Evolutionary conservation across 2,888 invertebrate genomes (phyloP).

Genomic region (Drosophila acutilabella): DNA sequence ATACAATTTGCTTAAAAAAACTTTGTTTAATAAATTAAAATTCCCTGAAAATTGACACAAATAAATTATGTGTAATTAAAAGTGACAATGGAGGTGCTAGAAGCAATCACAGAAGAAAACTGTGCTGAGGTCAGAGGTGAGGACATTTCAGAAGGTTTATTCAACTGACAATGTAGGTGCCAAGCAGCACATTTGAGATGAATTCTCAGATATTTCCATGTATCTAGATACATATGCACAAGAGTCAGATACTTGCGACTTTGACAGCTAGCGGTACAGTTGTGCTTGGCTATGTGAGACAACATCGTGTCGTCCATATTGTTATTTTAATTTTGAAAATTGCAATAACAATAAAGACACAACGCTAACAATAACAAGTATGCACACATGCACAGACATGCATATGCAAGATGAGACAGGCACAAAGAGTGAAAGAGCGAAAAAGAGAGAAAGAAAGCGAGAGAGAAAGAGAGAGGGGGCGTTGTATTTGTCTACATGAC

Average conservation of each 20-base stretch:
- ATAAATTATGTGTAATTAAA: too few species aligned
- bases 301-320: slow-evolving; percentile 57
- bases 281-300: slow-evolving; percentile 34
- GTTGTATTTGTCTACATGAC: slow-evolving; percentile 76
- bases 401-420: slow-evolving; percentile 39
- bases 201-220: not conserved
- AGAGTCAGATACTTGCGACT: not conserved
- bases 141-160: too few species aligned
- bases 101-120: too few species aligned
- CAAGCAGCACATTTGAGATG: too few species aligned
- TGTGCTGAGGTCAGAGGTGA: too few species aligned
- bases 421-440: slow-evolving; percentile 9
- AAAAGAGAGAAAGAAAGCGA: slow-evolving; percentile 1
- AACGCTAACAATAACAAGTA: slow-evolving; percentile 65
- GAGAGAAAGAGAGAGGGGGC: slow-evolving; percentile 26
- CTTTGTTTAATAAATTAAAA: too few species aligned
- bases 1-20: too few species aligned
- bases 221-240: not conserved
- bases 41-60: too few species aligned
- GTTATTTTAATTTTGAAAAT: slow-evolving; percentile 76
- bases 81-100: too few species aligned
- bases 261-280: slow-evolving; percentile 51
- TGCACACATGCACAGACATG: slow-evolving; percentile 33
- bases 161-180: too few species aligned
- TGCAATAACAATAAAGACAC: slow-evolving; percentile 73